Percentiles rank a stretch among this genome's conserved stretches.
phyloP scores from a whole-genome alignment of 1,140 invertebrate genomes.

The Yoshiicerus persimilis region DNA sequence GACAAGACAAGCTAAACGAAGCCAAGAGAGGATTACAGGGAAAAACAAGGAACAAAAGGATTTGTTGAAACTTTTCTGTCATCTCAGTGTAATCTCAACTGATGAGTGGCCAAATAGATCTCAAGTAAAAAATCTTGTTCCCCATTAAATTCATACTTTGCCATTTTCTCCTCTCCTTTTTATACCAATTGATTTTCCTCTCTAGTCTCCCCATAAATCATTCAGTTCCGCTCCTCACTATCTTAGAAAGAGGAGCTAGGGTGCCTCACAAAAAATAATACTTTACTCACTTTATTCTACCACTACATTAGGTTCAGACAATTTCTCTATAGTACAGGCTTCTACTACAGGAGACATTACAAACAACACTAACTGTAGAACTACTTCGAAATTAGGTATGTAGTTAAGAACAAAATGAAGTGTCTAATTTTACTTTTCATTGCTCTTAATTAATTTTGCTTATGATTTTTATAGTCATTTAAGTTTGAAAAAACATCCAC shows the following conservation, averaged over 20 bases:
- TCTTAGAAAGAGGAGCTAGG: neutral
- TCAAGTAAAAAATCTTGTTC: slow-evolving; percentile 36
- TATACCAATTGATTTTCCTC: slow-evolving; percentile 36
- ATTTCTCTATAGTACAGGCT: too few relatives aligned
- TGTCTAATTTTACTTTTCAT: too few relatives aligned
- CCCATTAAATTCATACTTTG: slow-evolving; percentile 37
- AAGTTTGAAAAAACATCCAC: too few relatives aligned
- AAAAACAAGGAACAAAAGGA: slow-evolving; percentile 32
- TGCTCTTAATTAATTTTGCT: too few relatives aligned
- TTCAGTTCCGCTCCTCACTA: neutral
- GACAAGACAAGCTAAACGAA: neutral
- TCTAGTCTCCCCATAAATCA: slow-evolving; percentile 38
- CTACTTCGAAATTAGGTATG: too few relatives aligned
- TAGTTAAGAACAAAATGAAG: too few relatives aligned
- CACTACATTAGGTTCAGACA: too few relatives aligned
- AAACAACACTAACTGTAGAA: too few relatives aligned
- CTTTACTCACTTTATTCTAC: neutral
- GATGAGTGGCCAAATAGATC: slow-evolving; percentile 38
- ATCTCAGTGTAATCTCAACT: slow-evolving; percentile 37
- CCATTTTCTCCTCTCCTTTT: slow-evolving; percentile 18
- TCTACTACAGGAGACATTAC: too few relatives aligned
- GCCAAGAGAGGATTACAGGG: slow-evolving; percentile 24
- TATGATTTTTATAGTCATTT: too few relatives aligned
- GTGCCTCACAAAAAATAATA: neutral
- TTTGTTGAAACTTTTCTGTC: slow-evolving; percentile 40